phyloP scores from a whole-genome alignment of 2,113 vertebrate genomes.

The Myrmophylax atrothorax region DNA sequence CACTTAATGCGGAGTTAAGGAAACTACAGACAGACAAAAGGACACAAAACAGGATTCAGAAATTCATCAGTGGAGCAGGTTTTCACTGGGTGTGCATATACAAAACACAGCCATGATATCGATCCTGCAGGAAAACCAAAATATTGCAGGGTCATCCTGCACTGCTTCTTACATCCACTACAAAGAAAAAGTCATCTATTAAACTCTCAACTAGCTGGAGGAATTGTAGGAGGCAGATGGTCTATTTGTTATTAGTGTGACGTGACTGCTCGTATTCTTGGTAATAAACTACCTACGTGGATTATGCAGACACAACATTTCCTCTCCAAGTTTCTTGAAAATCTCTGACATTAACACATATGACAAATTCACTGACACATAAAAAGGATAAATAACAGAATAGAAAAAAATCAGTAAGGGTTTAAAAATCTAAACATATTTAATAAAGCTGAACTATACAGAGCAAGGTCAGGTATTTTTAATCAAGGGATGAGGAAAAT shows the following conservation, averaged over 20 bases:
- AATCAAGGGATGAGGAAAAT: background rate
- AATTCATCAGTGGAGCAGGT: background rate
- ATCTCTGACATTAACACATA: background rate
- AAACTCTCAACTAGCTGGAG: background rate
- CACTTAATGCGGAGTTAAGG: background rate
- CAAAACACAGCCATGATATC: background rate
- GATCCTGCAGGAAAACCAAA: background rate
- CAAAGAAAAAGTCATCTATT: background rate
- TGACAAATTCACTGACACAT: background rate
- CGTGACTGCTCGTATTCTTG: background rate
- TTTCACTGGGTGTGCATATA: background rate
- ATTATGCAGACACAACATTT: background rate
- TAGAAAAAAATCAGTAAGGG: background rate
- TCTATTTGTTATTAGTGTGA: background rate
- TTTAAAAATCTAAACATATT: background rate
- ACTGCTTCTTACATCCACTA: background rate
- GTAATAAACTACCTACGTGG: background rate
- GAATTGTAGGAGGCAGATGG: conserved; percentile 2
- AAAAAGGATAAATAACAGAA: background rate
- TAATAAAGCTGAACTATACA: background rate
- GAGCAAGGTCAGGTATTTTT: background rate
- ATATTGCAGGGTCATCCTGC: background rate
- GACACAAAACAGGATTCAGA: background rate
- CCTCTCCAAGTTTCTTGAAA: background rate
- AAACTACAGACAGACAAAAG: background rate